Conservation (phyloP, 2,797 vertebrate species). For the Premnoplex brunnescens region DNA sequence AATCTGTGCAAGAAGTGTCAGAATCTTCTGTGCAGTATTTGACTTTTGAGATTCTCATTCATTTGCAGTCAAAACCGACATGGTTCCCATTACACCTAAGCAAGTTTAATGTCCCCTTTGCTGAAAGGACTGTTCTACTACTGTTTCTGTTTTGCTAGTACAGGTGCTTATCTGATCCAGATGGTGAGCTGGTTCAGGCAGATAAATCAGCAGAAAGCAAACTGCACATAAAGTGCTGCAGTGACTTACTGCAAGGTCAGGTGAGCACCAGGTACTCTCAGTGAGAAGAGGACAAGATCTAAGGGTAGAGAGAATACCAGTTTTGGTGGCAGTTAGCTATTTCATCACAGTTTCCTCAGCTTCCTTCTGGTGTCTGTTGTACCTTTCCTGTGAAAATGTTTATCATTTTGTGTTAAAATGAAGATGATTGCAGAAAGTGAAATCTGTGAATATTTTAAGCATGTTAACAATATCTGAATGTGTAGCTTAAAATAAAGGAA, state of each 20-base stretch:
- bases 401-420: neutral
- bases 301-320: neutral
- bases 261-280: neutral
- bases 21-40: neutral
- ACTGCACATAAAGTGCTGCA: neutral
- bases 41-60: neutral
- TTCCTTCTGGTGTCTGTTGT: neutral
- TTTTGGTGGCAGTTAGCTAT: neutral
- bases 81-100: neutral
- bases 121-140: neutral
- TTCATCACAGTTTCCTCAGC: neutral
- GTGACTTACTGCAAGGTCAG: neutral
- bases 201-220: neutral
- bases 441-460: conserved; percentile 3
- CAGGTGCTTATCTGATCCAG: neutral
- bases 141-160: neutral
- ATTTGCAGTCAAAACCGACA: neutral
- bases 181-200: neutral
- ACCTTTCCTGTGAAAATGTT: neutral
- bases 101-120: neutral
- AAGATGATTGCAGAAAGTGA: conserved; percentile 2
- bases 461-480: conserved; percentile 3
- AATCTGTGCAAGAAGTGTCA: neutral
- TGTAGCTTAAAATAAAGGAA: conserved; percentile 57
- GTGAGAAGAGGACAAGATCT: neutral